These are phyloP conservation scores for Branchellion lobata DNA, from an alignment of 2,888 invertebrate species.

Conservation along the genomic window DNA sequence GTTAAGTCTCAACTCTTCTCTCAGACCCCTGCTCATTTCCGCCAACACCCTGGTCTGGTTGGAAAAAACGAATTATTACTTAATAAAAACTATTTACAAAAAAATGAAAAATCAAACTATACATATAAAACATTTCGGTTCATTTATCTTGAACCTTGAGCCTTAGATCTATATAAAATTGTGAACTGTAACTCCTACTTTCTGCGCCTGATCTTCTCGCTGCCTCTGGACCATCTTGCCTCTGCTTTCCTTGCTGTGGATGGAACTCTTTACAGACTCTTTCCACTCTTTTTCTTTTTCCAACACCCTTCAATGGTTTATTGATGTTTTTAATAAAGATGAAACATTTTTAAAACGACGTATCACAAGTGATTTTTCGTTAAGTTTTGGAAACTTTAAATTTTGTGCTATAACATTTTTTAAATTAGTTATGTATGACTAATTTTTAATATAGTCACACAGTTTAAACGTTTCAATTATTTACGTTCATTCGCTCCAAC, in stretches of 20 bases:
- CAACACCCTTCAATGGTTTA: constrained; percentile 1
- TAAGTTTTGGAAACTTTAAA: too few relatives aligned
- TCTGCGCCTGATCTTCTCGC: constrained; percentile 13
- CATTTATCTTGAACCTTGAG: too few relatives aligned
- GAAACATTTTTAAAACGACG: too few relatives aligned
- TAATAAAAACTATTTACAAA: too few relatives aligned
- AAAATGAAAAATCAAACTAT: background rate
- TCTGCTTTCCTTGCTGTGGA: constrained; percentile 20
- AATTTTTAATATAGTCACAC: too few relatives aligned
- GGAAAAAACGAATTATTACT: background rate
- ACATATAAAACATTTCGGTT: constrained; percentile 26
- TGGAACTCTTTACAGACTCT: background rate
- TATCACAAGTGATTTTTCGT: too few relatives aligned
- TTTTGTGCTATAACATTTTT: too few relatives aligned
- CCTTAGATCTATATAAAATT: too few relatives aligned
- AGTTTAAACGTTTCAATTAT: too few relatives aligned
- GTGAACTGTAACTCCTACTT: constrained; percentile 18
- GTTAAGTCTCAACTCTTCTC: constrained; percentile 40
- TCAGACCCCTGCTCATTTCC: constrained; percentile 14
- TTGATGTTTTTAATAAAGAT: background rate
- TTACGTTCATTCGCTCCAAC: too few relatives aligned
- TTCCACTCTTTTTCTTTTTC: constrained; percentile 40
- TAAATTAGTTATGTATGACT: too few relatives aligned
- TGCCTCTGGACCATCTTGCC: background rate
- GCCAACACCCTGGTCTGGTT: constrained; percentile 26